These are phyloP conservation scores for Scaptomyza cyrtandrae DNA, from an alignment of 2,888 invertebrate species.

Conservation along the genomic window DNA sequence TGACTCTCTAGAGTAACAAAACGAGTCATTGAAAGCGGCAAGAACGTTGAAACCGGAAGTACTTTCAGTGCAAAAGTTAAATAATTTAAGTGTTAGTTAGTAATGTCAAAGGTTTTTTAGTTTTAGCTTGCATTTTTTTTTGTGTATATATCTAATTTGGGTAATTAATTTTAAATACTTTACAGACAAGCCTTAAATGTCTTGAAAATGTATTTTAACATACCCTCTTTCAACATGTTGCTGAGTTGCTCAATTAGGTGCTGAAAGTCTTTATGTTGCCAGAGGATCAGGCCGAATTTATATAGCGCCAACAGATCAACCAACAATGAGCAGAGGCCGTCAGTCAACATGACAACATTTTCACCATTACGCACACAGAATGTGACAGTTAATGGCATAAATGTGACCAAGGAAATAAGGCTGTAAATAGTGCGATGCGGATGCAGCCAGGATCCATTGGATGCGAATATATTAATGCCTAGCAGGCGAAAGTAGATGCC, in stretches of 20 bases:
- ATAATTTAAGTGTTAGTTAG: no score
- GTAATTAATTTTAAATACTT: no score
- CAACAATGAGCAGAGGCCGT: conserved; percentile 33
- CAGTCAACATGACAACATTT: conserved; percentile 36
- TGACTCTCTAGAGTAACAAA: conserved; percentile 17
- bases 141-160: no score
- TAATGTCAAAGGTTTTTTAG: no score
- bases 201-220: background rate
- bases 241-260: conserved; percentile 20
- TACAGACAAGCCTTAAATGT: no score
- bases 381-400: conserved; percentile 31
- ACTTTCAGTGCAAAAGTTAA: no score
- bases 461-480: conserved; percentile 31
- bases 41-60: background rate
- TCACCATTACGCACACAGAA: conserved; percentile 33
- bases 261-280: conserved; percentile 9
- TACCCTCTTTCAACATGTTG: background rate
- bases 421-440: conserved; percentile 13
- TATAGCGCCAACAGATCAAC: conserved; percentile 37
- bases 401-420: conserved; percentile 30
- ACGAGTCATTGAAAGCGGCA: background rate
- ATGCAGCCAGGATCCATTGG: conserved; percentile 9
- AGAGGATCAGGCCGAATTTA: conserved; percentile 28
- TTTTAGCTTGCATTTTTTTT: no score
- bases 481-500: conserved; percentile 20